Conservation (phyloP, 2,113 vertebrate genomes). For the Urocolius indicus region DNA sequence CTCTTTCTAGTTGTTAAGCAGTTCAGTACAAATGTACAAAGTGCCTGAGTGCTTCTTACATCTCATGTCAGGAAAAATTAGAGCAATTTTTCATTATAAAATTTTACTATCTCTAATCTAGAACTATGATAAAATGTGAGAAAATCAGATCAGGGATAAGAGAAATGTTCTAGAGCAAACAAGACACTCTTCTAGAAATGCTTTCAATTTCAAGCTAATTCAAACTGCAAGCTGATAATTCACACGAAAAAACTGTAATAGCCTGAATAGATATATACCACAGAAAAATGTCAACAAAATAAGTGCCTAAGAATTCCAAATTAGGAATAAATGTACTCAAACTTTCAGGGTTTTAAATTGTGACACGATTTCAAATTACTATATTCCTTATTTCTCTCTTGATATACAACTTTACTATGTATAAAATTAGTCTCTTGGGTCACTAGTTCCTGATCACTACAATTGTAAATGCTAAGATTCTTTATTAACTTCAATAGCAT, state of each 20-base stretch:
- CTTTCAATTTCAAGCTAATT: background rate
- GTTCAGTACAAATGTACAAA: background rate
- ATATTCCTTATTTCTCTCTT: background rate
- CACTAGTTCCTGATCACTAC: background rate
- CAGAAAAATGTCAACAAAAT: accelerated
- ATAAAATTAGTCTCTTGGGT: background rate
- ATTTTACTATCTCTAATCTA: background rate
- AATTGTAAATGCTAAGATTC: background rate
- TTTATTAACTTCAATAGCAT: conserved; percentile 22
- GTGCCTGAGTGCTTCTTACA: background rate
- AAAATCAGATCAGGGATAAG: background rate
- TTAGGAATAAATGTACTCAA: background rate
- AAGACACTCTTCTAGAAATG: background rate
- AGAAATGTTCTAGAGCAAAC: background rate
- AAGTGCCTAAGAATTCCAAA: background rate
- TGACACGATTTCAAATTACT: background rate
- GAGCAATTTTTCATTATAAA: background rate
- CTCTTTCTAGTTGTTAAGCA: background rate
- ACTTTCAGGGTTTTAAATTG: background rate
- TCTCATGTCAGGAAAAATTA: background rate
- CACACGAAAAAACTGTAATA: background rate
- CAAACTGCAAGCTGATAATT: background rate
- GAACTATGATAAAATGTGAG: background rate
- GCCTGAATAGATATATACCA: background rate
- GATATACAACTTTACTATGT: background rate